Conservation (phyloP, 1,140 invertebrate genomes). For the Hyphantria cunea region DNA sequence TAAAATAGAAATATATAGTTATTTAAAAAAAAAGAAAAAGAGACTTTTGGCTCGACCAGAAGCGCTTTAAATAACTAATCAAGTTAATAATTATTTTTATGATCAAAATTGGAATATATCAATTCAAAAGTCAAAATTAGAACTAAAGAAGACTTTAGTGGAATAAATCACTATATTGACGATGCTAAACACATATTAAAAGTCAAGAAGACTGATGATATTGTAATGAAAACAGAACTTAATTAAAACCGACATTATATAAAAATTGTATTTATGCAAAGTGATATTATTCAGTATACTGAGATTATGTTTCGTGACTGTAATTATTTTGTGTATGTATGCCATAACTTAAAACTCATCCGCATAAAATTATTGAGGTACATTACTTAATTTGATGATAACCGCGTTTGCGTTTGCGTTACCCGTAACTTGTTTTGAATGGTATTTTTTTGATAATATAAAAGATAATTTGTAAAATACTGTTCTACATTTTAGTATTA, state of each 20-base stretch:
- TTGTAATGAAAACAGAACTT: neutral
- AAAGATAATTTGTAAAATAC: neutral
- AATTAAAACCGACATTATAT: neutral
- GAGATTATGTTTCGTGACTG: neutral
- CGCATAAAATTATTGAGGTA: neutral
- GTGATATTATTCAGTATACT: neutral
- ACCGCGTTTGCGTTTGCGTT: neutral
- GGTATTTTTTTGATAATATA: neutral
- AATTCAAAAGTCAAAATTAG: too few relatives aligned
- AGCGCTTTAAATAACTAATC: too few relatives aligned
- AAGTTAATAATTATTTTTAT: too few relatives aligned
- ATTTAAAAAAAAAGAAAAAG: too few relatives aligned
- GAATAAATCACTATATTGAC: too few relatives aligned
- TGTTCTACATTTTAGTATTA: too few relatives aligned
- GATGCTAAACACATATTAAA: too few relatives aligned
- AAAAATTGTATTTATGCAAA: neutral
- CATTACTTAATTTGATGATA: neutral
- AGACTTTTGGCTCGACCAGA: too few relatives aligned
- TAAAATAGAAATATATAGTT: too few relatives aligned
- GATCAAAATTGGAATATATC: too few relatives aligned
- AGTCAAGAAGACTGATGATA: neutral
- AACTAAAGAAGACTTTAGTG: too few relatives aligned
- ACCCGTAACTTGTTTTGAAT: neutral
- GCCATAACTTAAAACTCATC: neutral
- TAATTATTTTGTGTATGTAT: neutral